Conservation (phyloP, 2,797 vertebrate genomes). For the Acrossocheilus wenchowensis region DNA sequence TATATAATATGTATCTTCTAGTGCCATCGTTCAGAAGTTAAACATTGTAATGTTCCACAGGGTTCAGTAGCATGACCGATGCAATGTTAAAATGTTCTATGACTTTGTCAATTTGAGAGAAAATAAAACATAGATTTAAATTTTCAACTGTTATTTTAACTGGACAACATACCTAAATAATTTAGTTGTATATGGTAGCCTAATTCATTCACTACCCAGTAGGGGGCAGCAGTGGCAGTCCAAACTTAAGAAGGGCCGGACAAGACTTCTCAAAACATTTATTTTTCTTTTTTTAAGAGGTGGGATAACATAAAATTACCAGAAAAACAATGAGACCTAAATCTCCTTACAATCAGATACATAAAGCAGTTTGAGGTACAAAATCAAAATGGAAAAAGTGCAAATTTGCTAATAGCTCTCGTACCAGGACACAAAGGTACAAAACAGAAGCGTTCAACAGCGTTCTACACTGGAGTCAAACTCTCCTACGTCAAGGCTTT, state of each 20-base stretch:
- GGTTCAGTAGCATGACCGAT: slow-evolving; percentile 25
- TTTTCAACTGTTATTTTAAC: not conserved
- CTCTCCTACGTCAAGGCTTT: slow-evolving; percentile 32
- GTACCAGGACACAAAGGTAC: slow-evolving; percentile 48
- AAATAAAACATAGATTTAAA: slow-evolving; percentile 1
- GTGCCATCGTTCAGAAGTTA: slow-evolving; percentile 1
- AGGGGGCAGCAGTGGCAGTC: not conserved
- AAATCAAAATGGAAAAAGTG: slow-evolving; percentile 60
- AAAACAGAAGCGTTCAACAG: slow-evolving; percentile 39
- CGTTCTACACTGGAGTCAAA: slow-evolving; percentile 7
- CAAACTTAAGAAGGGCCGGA: not conserved
- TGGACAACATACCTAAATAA: not conserved
- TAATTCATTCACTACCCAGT: not conserved
- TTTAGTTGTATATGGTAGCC: not conserved
- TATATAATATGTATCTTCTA: not conserved
- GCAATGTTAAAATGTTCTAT: not conserved
- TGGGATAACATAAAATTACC: slow-evolving; percentile 53
- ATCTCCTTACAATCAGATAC: slow-evolving; percentile 58
- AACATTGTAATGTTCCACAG: not conserved
- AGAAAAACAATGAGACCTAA: slow-evolving; percentile 49
- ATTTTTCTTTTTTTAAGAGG: slow-evolving; percentile 58
- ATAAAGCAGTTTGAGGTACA: slow-evolving; percentile 55
- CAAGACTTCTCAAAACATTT: slow-evolving; percentile 62
- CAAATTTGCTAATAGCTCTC: slow-evolving; percentile 57
- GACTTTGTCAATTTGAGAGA: not conserved